These are phyloP conservation scores for Cyrtodaria siliqua DNA, from an alignment of 2,888 invertebrate genomes.

Conservation along the genomic window DNA sequence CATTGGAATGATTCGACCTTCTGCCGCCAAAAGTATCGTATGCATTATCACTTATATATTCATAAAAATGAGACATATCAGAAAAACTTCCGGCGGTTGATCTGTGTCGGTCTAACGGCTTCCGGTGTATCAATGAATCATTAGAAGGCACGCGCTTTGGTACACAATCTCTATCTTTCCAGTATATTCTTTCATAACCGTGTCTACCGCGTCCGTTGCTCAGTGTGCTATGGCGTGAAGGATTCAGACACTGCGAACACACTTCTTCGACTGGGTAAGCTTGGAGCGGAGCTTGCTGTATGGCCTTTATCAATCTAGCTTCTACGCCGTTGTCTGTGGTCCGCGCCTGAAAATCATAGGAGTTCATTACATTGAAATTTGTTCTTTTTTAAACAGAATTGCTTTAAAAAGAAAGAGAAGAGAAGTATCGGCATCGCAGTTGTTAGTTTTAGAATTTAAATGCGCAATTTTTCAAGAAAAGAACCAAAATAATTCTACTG, in stretches of 20 bases:
- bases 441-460: no score
- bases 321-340: slow-evolving; percentile 59
- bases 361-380: no score
- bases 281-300: slow-evolving; percentile 43
- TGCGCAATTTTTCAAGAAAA: no score
- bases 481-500: no score
- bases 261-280: slow-evolving; percentile 54
- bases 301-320: slow-evolving; percentile 54
- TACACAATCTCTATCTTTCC: slow-evolving; percentile 54
- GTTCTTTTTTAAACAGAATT: no score
- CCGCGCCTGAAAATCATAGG: slow-evolving; percentile 60
- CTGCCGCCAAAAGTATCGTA: slow-evolving; percentile 50
- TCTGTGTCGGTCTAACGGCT: slow-evolving; percentile 49
- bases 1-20: slow-evolving; percentile 54
- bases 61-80: slow-evolving; percentile 62
- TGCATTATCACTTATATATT: slow-evolving; percentile 58
- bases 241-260: slow-evolving; percentile 52
- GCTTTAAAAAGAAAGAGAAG: no score
- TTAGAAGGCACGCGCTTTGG: slow-evolving; percentile 59
- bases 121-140: slow-evolving; percentile 56
- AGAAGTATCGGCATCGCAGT: no score
- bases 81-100: slow-evolving; percentile 61
- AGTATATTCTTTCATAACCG: slow-evolving; percentile 61
- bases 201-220: slow-evolving; percentile 42
- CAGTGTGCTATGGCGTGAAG: slow-evolving; percentile 50